Percentiles rank a stretch among this genome's conserved stretches.
Conservation (phyloP, 35 echinoderm and acorn worm genomes). For the Lytechinus pictus region DNA sequence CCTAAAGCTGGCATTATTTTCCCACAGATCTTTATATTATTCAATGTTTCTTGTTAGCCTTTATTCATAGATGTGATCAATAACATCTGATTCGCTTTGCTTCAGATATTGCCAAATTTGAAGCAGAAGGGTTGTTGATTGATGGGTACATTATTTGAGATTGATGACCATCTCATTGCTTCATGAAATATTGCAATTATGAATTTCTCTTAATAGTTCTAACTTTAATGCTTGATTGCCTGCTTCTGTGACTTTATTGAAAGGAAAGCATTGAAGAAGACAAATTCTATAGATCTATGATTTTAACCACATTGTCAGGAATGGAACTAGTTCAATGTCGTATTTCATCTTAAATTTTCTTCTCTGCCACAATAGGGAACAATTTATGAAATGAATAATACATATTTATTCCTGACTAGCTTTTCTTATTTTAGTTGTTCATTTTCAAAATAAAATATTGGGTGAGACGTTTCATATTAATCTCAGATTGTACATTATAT, state of each 20-base stretch:
- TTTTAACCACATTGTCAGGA: neutral
- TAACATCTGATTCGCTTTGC: neutral
- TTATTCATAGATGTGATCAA: neutral
- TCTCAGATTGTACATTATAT: too few relatives aligned
- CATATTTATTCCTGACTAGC: too few relatives aligned
- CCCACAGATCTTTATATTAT: neutral
- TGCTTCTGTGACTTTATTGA: neutral
- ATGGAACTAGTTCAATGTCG: neutral
- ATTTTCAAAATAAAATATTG: too few relatives aligned
- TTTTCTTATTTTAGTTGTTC: too few relatives aligned
- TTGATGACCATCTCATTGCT: neutral
- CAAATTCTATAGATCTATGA: neutral
- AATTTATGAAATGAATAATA: too few relatives aligned
- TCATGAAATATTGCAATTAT: neutral
- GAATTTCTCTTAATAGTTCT: neutral
- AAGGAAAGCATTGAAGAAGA: neutral
- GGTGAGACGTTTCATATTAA: too few relatives aligned
- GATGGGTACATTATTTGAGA: neutral
- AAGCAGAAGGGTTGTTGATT: neutral
- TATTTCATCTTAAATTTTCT: too few relatives aligned
- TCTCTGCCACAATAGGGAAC: too few relatives aligned
- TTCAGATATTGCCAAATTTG: neutral
- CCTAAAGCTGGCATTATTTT: neutral
- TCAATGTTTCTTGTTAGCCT: neutral
- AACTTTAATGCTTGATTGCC: neutral